Evolutionary conservation across 2,113 vertebrate species (phyloP), one percentile per base, ranked within the genome.

Genomic region (Myotis brandtii): DNA sequence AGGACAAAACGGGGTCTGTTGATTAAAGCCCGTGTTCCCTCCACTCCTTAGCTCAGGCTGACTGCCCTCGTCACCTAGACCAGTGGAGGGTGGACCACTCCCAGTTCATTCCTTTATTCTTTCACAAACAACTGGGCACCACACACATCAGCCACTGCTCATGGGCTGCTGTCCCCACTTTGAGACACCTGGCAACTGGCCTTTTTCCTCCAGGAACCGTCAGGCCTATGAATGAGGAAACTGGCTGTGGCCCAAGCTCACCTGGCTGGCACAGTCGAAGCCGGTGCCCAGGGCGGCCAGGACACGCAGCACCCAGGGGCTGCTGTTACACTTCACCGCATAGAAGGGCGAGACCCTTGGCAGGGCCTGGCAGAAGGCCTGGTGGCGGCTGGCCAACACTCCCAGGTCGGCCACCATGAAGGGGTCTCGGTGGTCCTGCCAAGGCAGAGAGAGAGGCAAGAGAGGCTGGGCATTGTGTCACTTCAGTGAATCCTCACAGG

Each of bases 261-360:
- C 93, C 96, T 92, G 95, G 66, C 97, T 97, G 94, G 95, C 96
- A 50, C 94, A 97, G 73, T 97, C 82, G 1, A 98, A 97, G 87
- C 96, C 64, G 0, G 75, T 50, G 43, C 95, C 97, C 85, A 97
- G 89, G 21, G 87, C 0, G 1, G 95, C 93, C 86, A 97, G 84
- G 54, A 91, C 66, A 3, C n/a, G 27, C 32, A 95, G 72, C 43
- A 96, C 56, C 62, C 69, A 77, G 25, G 62, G 54, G 70, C 90
- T 95, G 69, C 2, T 95, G 85, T 70, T 97, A 59, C 70, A 90
- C 37, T 96, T 97, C 48, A 95, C 88, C 0, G 75, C 73, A 0
- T 80, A 97, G 88, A 98, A 97, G 23, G 93, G 92, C 1, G 13
- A 48, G 64, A 96, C 95, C 32, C 25, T 3, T 0, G 91, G 97